These are phyloP conservation scores for Lapara coniferarum DNA, from an alignment of 2,888 invertebrate species.

Conservation along the genomic window DNA sequence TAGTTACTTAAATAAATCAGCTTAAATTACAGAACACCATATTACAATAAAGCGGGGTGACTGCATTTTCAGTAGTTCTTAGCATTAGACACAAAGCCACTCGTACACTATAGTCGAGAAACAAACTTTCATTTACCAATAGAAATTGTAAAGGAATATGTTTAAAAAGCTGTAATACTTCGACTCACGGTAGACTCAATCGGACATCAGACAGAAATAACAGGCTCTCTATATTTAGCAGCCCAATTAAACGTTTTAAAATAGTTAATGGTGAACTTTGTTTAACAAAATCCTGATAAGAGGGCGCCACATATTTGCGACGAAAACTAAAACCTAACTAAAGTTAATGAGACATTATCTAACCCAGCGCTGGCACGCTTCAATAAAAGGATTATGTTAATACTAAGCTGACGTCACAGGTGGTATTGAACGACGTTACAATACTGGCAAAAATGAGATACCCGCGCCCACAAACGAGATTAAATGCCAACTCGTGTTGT, in stretches of 20 bases:
- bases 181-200: background rate
- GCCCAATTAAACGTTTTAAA: constrained; percentile 37
- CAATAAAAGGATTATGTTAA: constrained; percentile 24
- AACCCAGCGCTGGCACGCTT: constrained; percentile 4
- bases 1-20: too few species aligned
- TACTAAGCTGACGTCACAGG: constrained; percentile 30
- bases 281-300: constrained; percentile 27
- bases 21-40: too few species aligned
- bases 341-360: constrained; percentile 21
- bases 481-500: constrained; percentile 54
- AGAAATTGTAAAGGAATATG: constrained; percentile 4
- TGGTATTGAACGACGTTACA: constrained; percentile 31
- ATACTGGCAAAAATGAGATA: constrained; percentile 56
- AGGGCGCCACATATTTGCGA: constrained; percentile 15
- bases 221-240: constrained; percentile 34
- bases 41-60: background rate
- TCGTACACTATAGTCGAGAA: background rate
- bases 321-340: constrained; percentile 9
- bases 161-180: constrained; percentile 12
- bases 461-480: constrained; percentile 58
- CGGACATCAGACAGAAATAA: constrained; percentile 7
- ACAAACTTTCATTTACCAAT: constrained; percentile 15
- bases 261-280: constrained; percentile 32
- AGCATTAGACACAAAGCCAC: constrained; percentile 4
- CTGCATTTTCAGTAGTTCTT: constrained; percentile 1